Evolutionary conservation across 1,140 invertebrate genomes (phyloP), one percentile per base, ranked within the genome.

Genomic region (Rhynchophorus ferrugineus): DNA sequence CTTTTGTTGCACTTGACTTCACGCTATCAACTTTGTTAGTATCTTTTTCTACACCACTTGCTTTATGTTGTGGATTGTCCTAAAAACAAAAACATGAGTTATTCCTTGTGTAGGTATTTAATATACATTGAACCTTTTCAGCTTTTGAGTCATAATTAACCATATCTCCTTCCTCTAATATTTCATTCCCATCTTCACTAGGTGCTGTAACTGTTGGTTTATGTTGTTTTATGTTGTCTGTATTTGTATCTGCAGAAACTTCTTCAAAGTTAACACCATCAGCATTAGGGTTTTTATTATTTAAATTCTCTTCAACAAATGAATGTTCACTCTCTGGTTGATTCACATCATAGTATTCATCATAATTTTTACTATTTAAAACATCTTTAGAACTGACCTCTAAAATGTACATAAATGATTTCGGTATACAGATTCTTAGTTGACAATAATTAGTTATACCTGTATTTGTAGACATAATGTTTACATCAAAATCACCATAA

Each of bases 101-200:
- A n/a, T 16, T 16, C 3, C 17, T 16, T 37, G 14, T 16, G 17
- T 6, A 37, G 1, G 8, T 13, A 9, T 16, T 5, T 37, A 16
- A 16, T 6, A 6, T 37, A 5, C 7, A 2, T 37, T n/a, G 13
- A 1, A 5, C 35, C 35, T 37, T 37, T 9, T 37, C 35, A 13
- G 3, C 6, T 16, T 9, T 5, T 37, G n/a, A n/a, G n/a, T n/a
- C n/a, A n/a, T n/a, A n/a, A n/a, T n/a, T n/a, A n/a, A n/a, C n/a
- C n/a, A n/a, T n/a, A 22, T 20, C 14, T 13, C 18, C 9, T n/a
- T 7, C 21, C 9, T 52, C 49, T 33, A 52, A 38, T 7, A 39
- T 37, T 19, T 52, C 43, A 33, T 52, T 52, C 7, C 43, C 49
- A 39, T 54, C 51, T 39, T 54, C 44, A 34, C 37, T 54, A 9